These are phyloP conservation scores for Condylura cristata DNA, from an alignment of 2,113 vertebrate genomes.

Conservation along the genomic window DNA sequence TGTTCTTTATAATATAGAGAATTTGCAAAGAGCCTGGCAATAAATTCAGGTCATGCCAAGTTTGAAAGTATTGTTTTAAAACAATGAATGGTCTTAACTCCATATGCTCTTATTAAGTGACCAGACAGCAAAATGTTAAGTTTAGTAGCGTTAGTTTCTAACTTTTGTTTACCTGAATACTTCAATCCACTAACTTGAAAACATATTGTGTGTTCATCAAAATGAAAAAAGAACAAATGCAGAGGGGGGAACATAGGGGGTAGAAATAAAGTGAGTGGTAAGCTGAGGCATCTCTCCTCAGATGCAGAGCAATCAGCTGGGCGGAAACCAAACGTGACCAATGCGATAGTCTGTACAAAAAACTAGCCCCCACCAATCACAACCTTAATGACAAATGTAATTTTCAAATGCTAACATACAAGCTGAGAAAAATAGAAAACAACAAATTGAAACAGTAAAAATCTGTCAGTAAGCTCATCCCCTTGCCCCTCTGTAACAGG, in stretches of 20 bases:
- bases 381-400: neutral
- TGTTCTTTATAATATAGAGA: neutral
- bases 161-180: neutral
- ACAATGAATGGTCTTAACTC: neutral
- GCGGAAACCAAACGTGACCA: neutral
- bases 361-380: neutral
- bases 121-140: neutral
- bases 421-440: neutral
- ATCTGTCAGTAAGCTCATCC: neutral
- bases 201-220: neutral
- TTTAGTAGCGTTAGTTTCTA: neutral
- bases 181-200: constrained; percentile 2
- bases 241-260: neutral
- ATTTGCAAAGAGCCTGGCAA: neutral
- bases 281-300: neutral
- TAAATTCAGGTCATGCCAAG: neutral
- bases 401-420: neutral
- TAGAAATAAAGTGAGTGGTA: neutral
- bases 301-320: neutral
- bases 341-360: neutral
- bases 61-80: neutral
- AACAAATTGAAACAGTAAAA: neutral
- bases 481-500: neutral
- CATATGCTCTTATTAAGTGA: neutral
- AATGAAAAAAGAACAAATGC: neutral